Evolutionary conservation across 1,140 invertebrate genomes (phyloP), one percentile per base, ranked within the genome.

Genomic region (Hydropsyche tenuis): DNA sequence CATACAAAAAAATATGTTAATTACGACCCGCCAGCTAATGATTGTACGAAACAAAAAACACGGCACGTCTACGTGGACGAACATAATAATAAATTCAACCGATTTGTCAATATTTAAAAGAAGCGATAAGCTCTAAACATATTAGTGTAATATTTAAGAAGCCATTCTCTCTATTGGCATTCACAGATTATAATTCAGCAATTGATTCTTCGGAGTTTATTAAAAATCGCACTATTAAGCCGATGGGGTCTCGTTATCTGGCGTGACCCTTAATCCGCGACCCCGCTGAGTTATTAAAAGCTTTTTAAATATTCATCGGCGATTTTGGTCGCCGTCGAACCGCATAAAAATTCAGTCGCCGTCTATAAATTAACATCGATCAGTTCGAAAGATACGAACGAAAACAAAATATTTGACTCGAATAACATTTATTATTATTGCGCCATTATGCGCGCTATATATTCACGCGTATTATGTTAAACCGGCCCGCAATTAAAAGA

Each of bases 1-100:
- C 23, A 1, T 18, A 18, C 1, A 37, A 53, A 53, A 53, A 69
- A 73, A 75, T 62, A 76, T 76, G 71, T 66, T 76, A 76, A 76
- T 76, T 76, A 66, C 37, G 20, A 69, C 43, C 66, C 72, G 42
- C 14, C 22, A 42, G 60, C 68, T 76, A 73, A 76, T 76, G 75
- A 76, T 73, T 20, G 69, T 65, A 14, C 69, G 60, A 73, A 76
- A 76, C 30, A 37, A 37, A 37, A 37, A 37, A 37, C 3, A 37
- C 3, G 30, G 30, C 9, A 37, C 30, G 30, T 37, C 30, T 4
- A 37, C 30, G 30, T 37, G 30, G 30, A 37, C 9, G 30, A 37
- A 37, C 30, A 37, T 37, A 37, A 37, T 37, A 37, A 37, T 37
- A 37, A 4, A 37, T 37, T 37, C 30, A 9, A 37, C 3, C 30